Percentiles rank a stretch among this genome's conserved stretches.
phyloP scores from a whole-genome alignment of 2,113 vertebrate species.

The Chloropsis cyanopogon region DNA sequence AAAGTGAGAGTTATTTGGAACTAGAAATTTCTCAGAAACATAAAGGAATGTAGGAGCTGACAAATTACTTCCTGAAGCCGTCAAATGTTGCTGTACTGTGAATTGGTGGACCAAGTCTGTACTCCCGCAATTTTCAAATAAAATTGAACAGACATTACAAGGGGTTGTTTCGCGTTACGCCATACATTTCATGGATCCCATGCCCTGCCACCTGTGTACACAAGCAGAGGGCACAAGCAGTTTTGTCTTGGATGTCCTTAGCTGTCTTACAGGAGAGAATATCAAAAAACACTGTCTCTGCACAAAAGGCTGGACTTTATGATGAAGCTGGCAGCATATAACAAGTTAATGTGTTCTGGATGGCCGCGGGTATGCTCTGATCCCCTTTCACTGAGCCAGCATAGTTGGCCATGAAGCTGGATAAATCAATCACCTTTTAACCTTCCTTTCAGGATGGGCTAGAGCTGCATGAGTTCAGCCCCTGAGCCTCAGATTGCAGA shows the following conservation, averaged over 20 bases:
- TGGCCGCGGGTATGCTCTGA: neutral
- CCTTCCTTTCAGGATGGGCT: neutral
- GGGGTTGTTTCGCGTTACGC: neutral
- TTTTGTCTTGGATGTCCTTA: neutral
- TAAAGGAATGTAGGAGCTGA: neutral
- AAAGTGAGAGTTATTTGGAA: neutral
- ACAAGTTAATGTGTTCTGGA: neutral
- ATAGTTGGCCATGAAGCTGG: neutral
- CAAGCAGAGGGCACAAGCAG: neutral
- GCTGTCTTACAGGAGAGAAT: neutral
- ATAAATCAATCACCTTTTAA: neutral
- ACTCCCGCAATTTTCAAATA: neutral
- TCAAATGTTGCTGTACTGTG: neutral
- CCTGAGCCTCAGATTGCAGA: neutral
- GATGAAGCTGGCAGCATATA: neutral
- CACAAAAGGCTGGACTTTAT: neutral
- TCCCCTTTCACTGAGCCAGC: neutral
- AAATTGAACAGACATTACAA: neutral
- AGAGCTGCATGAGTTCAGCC: neutral
- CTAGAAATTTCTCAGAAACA: neutral
- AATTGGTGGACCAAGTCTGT: neutral
- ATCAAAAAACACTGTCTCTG: neutral
- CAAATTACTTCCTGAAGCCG: neutral
- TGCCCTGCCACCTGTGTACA: neutral
- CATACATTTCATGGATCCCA: neutral